phyloP scores from a whole-genome alignment of 2,113 vertebrate genomes.

The Desmodus rotundus region DNA sequence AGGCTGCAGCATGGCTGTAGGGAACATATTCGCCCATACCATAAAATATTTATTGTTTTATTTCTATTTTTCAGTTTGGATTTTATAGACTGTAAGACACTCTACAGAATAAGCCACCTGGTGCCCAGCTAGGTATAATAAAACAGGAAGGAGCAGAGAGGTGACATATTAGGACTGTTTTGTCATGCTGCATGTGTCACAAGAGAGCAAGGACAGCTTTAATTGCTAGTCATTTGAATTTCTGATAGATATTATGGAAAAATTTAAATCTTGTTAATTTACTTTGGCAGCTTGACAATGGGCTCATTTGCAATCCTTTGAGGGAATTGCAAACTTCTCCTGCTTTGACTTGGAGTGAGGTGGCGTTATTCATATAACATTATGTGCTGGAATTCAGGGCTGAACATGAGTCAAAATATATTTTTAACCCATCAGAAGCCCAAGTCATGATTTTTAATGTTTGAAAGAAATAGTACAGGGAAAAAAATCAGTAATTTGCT shows the following conservation, averaged over 20 bases:
- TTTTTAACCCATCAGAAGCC: constrained; percentile 29
- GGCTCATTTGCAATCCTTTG: constrained; percentile 61
- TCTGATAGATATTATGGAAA: constrained; percentile 64
- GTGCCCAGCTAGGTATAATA: constrained; percentile 8
- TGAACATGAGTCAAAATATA: background rate
- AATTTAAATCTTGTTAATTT: constrained; percentile 68
- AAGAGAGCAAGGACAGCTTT: constrained; percentile 69
- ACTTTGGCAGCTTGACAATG: constrained; percentile 72
- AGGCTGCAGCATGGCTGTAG: constrained; percentile 8
- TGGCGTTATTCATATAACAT: constrained; percentile 43
- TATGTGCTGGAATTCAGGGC: background rate
- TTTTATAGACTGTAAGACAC: constrained; percentile 51
- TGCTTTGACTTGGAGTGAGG: constrained; percentile 1
- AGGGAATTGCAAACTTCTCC: constrained; percentile 41
- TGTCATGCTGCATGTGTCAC: constrained; percentile 57
- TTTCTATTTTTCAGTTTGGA: constrained; percentile 33
- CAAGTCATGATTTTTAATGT: constrained; percentile 34
- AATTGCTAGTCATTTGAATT: constrained; percentile 75
- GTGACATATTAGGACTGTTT: background rate
- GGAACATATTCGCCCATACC: constrained; percentile 57
- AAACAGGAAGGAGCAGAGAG: constrained; percentile 57
- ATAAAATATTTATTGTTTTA: constrained; percentile 66
- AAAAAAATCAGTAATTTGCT: background rate
- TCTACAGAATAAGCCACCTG: constrained; percentile 28
- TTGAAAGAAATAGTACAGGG: background rate